Evolutionary conservation across 2,888 invertebrate genomes (phyloP), one percentile per base, ranked within the genome.

Genomic region (Microplitis deprimator): DNA sequence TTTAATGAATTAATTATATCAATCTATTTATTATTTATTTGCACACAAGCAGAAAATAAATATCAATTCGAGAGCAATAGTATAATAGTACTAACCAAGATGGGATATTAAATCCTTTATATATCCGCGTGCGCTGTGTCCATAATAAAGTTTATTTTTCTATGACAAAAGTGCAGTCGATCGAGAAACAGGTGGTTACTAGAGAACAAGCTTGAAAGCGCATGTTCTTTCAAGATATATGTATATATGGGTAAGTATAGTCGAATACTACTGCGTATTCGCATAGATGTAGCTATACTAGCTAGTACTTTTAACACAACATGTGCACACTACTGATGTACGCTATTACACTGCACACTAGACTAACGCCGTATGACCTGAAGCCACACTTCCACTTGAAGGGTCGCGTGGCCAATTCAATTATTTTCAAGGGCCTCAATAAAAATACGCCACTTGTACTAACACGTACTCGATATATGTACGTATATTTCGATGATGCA

Each of bases 371-470:
- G 79, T 78, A 81, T 79, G 83, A 83, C 82, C 83, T 84, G 85
- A 85, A 82, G 84, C 84, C 87, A 50, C 50, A 50, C 50, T 50
- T 50, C 10, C 50, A 88, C 88, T 89, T 83, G 84, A 89, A 86
- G 88, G 88, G 89, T 89, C 89, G 89, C 89, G 89, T 89, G 89
- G 86, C 89, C 86, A 84, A 89, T 87, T 89, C 89, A 87, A 89
- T 89, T 89, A 89, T 87, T 89, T 85, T 86, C 85, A 85, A 85
- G 84, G 83, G 85, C 82, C 82, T 85, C 62, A 40, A 39, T 64
- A 29, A 40, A 20, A 62, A 62, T 62, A 62, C 79, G 83, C 74
- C 73, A 73, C 83, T 82, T 81, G 79, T 78, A 79, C 73, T 79
- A 82, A 82, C 83, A 83, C 82, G 82, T 81, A 29, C 29, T 29